Evolutionary conservation across 2,797 vertebrate species (phyloP).

Genomic region (Lutjanus campechanus): DNA sequence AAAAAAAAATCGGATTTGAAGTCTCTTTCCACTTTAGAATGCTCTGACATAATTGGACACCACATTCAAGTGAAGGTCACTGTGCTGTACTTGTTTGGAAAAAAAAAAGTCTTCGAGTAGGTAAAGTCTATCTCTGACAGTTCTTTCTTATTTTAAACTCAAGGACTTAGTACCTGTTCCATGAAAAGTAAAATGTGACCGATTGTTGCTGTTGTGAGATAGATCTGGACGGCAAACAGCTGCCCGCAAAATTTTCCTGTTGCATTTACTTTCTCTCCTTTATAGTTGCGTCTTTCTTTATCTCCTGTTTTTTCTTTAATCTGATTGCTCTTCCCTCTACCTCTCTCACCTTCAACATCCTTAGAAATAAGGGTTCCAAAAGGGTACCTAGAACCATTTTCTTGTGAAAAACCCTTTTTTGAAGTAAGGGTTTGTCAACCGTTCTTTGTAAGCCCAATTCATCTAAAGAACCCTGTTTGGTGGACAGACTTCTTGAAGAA

Average conservation of each 20-base stretch:
- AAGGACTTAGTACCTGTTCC: background rate
- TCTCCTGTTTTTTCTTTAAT: background rate
- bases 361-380: no score
- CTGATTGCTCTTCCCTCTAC: background rate
- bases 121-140: background rate
- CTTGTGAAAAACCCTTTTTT: no score
- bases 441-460: no score
- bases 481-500: no score
- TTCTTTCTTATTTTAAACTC: background rate
- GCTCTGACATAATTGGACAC: slow-evolving; percentile 24
- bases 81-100: slow-evolving; percentile 6
- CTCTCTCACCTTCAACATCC: no score
- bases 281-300: background rate
- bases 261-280: background rate
- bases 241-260: background rate
- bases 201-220: background rate
- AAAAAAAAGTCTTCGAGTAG: slow-evolving; percentile 6
- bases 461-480: no score
- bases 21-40: background rate
- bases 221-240: background rate
- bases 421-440: no score
- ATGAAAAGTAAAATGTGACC: background rate
- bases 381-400: no score
- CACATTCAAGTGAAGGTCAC: slow-evolving; percentile 19
- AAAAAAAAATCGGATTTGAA: background rate